Evolutionary conservation across 2,888 invertebrate genomes (phyloP), one percentile per base, ranked within the genome.

Genomic region (Tetheella fluctuosa): DNA sequence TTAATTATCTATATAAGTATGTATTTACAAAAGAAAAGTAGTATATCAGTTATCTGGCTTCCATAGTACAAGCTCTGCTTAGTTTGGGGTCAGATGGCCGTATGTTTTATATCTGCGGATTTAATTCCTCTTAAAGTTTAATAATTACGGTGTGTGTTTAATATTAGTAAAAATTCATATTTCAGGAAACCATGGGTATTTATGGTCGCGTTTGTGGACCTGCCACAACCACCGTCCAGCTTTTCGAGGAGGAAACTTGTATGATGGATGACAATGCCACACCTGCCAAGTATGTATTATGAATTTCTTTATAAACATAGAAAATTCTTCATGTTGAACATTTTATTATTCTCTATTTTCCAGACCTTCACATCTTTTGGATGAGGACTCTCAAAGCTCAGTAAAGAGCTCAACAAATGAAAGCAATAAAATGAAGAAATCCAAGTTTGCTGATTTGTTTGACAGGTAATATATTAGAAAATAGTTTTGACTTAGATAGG

Each of bases 381-480:
- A 96, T 79, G 97, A 97, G 74, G 96, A 96, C 84, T 97, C 97
- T 6, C 97, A 97, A 85, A 97, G 96, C 77, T 97, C 97, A n/a
- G 94, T 96, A 30, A 93, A 96, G 71, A 97, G 97, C 81, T 96
- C 95, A 25, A 96, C 96, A 1, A 95, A 95, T 56, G 96, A 96
- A 76, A 95, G 94, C 68, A 93, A 84, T 68, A 94, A 91, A 81
- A 81, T 85, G 82, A 92, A 88, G 71, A 92, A 90, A 75, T 92
- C 91, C 0, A 92, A 92, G 74, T 92, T 93, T 73, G 88, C 90
- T 20, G 91, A 92, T 76, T 80, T 92, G 63, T 93, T 93, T 81
- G 93, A 93, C 80, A 92, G 92, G 93, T 92, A 83, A 48, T 5
- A 20, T 42, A 17, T 42, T 48, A 15, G 17, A n/a, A 42, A 42